Conservation (phyloP, 2,797 vertebrate species). For the Ptychobarbus kaznakovi region DNA sequence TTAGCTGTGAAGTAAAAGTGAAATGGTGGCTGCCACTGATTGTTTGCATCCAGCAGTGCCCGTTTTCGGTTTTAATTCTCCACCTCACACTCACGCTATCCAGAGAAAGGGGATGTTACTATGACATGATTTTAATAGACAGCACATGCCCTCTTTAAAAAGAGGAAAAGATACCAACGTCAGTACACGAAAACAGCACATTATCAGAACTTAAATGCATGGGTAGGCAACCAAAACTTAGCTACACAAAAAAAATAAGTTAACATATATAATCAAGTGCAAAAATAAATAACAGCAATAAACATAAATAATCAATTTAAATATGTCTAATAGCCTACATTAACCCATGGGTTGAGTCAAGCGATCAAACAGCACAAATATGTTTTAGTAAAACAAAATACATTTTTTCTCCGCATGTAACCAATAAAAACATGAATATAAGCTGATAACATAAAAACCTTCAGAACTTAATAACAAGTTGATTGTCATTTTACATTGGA, state of each 20-base stretch:
- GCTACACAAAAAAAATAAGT: not conserved
- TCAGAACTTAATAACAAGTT: not conserved
- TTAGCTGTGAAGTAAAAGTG: not conserved
- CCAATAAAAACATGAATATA: not conserved
- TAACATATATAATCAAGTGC: too few species aligned
- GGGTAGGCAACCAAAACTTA: not conserved
- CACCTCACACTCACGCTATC: not conserved
- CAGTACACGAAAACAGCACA: not conserved
- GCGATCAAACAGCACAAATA: not conserved
- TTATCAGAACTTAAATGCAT: not conserved
- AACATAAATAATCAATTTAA: not conserved
- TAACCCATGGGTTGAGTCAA: not conserved
- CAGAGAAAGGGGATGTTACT: not conserved
- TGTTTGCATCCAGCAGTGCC: not conserved
- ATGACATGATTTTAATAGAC: not conserved
- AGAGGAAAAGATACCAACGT: not conserved
- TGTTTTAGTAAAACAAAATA: not conserved
- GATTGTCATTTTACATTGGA: not conserved
- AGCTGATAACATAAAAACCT: not conserved
- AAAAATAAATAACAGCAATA: not conserved
- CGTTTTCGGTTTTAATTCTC: constrained; percentile 25
- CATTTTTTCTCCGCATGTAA: not conserved
- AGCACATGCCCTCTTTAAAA: constrained; percentile 1
- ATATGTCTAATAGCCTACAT: not conserved
- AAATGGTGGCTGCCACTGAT: not conserved